Conservation (phyloP, 1,140 invertebrate species). For the Drosophila varians region DNA sequence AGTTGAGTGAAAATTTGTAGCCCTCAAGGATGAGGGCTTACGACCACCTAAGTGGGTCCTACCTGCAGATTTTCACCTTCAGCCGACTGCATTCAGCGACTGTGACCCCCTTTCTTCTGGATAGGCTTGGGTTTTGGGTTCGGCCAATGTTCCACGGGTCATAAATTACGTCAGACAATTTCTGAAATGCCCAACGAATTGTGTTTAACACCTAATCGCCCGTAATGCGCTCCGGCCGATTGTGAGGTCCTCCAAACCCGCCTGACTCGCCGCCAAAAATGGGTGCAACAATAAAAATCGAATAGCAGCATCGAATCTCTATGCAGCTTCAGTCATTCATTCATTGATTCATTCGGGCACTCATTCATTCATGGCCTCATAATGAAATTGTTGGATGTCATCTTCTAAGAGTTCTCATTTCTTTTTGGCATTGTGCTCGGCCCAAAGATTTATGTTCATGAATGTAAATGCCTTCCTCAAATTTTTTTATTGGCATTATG, state of each 20-base stretch:
- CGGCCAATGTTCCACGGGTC: constrained; percentile 34
- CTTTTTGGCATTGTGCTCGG: constrained; percentile 45
- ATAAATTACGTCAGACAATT: constrained; percentile 55
- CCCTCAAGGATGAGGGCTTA: not conserved
- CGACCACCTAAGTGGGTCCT: constrained; percentile 57
- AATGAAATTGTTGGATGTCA: constrained; percentile 75
- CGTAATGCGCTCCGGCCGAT: constrained; percentile 54
- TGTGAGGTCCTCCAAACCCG: constrained; percentile 74
- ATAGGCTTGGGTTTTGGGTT: constrained; percentile 3
- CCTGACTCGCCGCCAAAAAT: constrained; percentile 36
- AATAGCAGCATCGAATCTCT: constrained; percentile 19
- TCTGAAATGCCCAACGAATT: constrained; percentile 56
- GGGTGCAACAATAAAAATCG: constrained; percentile 20
- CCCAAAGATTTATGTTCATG: constrained; percentile 70
- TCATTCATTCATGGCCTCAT: constrained; percentile 57
- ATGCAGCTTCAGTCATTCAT: constrained; percentile 41
- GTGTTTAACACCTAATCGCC: constrained; percentile 65
- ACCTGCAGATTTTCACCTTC: constrained; percentile 35
- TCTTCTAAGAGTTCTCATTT: constrained; percentile 24
- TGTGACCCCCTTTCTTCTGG: constrained; percentile 18
- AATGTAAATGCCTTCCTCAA: constrained; percentile 77
- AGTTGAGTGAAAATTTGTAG: constrained; percentile 47
- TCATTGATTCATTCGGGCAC: not conserved
- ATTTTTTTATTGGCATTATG: constrained; percentile 77
- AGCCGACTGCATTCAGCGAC: constrained; percentile 2